Base-by-base conservation (phyloP, 2,888 invertebrate species). In the Protonemura montana region DNA sequence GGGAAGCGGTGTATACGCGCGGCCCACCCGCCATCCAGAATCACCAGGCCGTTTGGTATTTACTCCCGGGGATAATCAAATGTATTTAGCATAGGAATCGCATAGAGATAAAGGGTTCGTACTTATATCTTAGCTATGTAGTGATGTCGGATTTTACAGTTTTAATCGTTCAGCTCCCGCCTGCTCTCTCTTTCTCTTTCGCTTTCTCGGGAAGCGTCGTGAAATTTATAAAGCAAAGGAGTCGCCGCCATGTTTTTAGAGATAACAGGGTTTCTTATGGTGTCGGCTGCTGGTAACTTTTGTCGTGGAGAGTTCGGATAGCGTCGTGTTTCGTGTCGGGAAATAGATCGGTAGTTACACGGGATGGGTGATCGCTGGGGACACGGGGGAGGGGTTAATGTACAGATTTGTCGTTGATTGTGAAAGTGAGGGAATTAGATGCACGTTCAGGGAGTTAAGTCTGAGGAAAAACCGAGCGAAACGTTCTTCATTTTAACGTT, bases 41-140 rank as follows among this genome's bases (percentile, higher is more conserved):
- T 82, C 82, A 35, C 82, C 42, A 86, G 86, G 86, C 87, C 86
- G 85, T 85, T 87, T 84, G 87, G 87, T 87, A 87, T 87, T 87
- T 87, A 87, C 87, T 87, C 87, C 86, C 83, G 87, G 87, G 87
- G 87, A 87, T 87, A 87, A 87, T 87, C 87, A 87, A 87, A 87
- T 87, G 87, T 87, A 87, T 86, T 87, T 87, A 87, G 87, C 87
- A 87, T 87, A 87, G 87, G 87, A 87, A 87, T 87, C 87, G 86
- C 87, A 87, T 87, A 86, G 35, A 82, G 82, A 87, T 87, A 87
- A 87, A 87, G 87, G 87, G 87, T 87, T 87, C 87, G 86, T 86
- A 87, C 86, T 86, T 59, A 59, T 59, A 86, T 87, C 87, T 86
- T 87, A 86, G 82, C 41, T 82, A 82, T 82, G 87, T 80, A 85